These are phyloP conservation scores for Palythoa caribaeorum DNA, from an alignment of 92 coral and sea anemone genomes.

Conservation along the genomic window DNA sequence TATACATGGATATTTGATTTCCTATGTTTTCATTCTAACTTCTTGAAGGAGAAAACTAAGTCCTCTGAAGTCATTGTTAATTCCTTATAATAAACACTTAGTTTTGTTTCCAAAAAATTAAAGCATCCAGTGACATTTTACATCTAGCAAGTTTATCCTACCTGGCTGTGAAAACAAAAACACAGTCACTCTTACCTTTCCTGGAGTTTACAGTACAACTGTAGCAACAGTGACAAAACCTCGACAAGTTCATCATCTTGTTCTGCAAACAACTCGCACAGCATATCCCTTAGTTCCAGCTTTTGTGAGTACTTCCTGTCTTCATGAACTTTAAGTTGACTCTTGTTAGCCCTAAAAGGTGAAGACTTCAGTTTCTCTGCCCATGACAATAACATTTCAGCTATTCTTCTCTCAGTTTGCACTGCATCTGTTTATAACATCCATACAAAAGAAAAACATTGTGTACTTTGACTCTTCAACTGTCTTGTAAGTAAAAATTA, in stretches of 20 bases:
- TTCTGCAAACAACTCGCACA: slow-evolving; percentile 79
- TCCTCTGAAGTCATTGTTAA: no score
- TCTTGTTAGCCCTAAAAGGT: background rate
- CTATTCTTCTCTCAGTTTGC: background rate
- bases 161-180: background rate
- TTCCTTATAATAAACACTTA: no score
- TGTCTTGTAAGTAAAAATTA: no score
- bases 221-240: slow-evolving; percentile 69
- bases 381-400: background rate
- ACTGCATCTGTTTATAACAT: background rate
- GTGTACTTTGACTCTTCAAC: background rate
- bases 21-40: no score
- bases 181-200: slow-evolving; percentile 37
- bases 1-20: no score
- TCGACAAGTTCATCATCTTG: slow-evolving; percentile 94
- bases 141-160: background rate
- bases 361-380: background rate
- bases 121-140: no score
- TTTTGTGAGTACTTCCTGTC: background rate
- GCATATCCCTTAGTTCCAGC: slow-evolving; percentile 8
- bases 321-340: background rate
- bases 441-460: background rate
- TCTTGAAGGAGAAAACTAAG: no score
- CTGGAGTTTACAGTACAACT: slow-evolving; percentile 52
- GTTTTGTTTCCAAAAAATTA: no score